Base-by-base conservation (phyloP, 1,140 invertebrate genomes). In the Drosophila pectinifera region DNA sequence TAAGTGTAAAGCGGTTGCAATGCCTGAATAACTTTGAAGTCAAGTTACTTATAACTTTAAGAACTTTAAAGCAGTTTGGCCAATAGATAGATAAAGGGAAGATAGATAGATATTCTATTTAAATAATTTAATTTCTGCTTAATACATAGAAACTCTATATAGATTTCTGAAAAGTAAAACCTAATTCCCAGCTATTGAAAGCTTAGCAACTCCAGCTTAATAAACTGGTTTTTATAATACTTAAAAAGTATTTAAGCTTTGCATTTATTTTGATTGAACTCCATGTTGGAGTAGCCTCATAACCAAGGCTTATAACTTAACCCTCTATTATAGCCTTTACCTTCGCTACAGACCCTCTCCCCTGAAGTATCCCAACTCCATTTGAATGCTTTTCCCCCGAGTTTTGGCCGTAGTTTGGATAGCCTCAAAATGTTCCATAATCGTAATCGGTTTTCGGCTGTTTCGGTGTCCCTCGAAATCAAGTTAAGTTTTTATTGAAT, bases 401-500 rank as follows among this genome's bases (percentile, higher is more conserved):
- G 28, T 4, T 31, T 69, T 20, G 28, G 6, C 28, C 28, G 10
- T 24, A 63, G 42, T 38, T 63, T 38, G 11, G 31, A 63, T 36
- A 45, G 58, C 31, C 31, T 38, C 28, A 28, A 22, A 38, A n/a
- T 63, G 41, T 16, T 31, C 24, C 18, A 54, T 38, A 48, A 45
- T 28, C 55, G 31, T 73, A 73, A 73, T 73, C 69, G 69, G 49
- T 28, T 73, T 74, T 51, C n/a, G 57, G 38, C 56, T 73, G 41
- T 42, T 53, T 70, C 39, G 57, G 53, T 81, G 61, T 76, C 28
- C 59, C 59, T 57, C 16, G 54, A 73, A 90, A 83, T 83, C 62
- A 68, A 73, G 75, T 86, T 77, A 58, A 72, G 74, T 82, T 68
- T 84, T 84, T 81, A 90, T 90, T 88, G 82, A 90, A 74, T 91